Evolutionary conservation across 2,797 vertebrate genomes (phyloP).

Genomic region (Vultur gryphus): DNA sequence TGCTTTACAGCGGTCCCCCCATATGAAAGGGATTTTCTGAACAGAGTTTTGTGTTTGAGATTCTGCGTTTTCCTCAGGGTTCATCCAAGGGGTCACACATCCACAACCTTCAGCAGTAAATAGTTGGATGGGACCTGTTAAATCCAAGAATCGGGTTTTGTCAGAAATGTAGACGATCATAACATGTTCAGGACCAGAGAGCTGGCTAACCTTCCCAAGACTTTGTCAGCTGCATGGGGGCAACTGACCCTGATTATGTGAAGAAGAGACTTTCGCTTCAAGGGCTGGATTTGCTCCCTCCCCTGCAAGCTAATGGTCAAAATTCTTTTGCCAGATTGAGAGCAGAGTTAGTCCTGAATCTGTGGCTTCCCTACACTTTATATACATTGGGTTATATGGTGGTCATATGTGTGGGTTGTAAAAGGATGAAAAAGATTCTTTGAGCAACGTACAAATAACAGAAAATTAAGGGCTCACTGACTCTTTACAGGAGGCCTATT

Average conservation of each 20-base stretch:
- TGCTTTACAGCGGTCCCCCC: neutral
- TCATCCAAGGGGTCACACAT: neutral
- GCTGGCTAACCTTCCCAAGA: neutral
- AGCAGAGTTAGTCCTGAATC: neutral
- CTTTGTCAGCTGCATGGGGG: neutral
- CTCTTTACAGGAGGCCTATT: neutral
- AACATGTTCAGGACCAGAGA: neutral
- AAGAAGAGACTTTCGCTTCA: neutral
- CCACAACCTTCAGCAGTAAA: neutral
- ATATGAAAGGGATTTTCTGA: neutral
- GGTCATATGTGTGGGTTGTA: neutral
- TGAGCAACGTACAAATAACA: neutral
- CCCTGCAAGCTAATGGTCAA: neutral
- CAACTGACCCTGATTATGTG: neutral
- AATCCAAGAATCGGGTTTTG: fast-evolving
- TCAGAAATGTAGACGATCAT: neutral
- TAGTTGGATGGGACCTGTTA: neutral
- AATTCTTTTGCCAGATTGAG: neutral
- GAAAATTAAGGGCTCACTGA: neutral
- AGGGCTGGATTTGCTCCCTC: neutral
- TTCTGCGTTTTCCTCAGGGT: neutral
- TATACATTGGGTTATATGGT: neutral
- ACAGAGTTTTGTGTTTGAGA: neutral
- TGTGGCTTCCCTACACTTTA: neutral
- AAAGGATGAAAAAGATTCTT: neutral